Conservation (phyloP, 2,797 vertebrate species). For the Nannoperca obscura region DNA sequence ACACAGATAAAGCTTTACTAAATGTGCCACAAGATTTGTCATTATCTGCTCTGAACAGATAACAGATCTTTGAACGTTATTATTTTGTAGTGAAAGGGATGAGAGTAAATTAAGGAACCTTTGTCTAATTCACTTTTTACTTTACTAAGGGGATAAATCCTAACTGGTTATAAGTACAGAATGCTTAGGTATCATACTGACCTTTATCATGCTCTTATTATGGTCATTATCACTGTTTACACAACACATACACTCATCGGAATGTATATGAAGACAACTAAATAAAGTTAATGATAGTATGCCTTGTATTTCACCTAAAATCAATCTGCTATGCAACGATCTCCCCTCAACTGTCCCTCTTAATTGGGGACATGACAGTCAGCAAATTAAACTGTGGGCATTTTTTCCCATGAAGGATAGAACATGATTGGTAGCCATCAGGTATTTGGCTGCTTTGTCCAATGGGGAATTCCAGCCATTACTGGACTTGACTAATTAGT, state of each 20-base stretch:
- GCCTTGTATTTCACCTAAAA: conserved; percentile 48
- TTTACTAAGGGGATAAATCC: background rate
- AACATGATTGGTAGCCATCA: conserved; percentile 71
- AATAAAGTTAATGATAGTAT: background rate
- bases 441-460: conserved; percentile 80
- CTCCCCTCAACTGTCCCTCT: conserved; percentile 59
- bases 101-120: background rate
- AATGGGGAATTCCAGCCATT: conserved; percentile 72
- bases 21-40: background rate
- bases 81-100: background rate
- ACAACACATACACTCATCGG: background rate
- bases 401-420: conserved; percentile 79
- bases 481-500: conserved; percentile 79
- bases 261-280: background rate
- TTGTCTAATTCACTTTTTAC: background rate
- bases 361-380: conserved; percentile 78
- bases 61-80: background rate
- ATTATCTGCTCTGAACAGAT: background rate
- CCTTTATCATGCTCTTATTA: background rate
- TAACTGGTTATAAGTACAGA: background rate
- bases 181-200: background rate
- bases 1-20: conserved; percentile 1
- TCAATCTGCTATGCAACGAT: conserved; percentile 17
- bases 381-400: conserved; percentile 65
- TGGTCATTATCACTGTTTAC: background rate